These are phyloP conservation scores for Orthosia gothica DNA, from an alignment of 2,888 invertebrate genomes.

Conservation along the genomic window DNA sequence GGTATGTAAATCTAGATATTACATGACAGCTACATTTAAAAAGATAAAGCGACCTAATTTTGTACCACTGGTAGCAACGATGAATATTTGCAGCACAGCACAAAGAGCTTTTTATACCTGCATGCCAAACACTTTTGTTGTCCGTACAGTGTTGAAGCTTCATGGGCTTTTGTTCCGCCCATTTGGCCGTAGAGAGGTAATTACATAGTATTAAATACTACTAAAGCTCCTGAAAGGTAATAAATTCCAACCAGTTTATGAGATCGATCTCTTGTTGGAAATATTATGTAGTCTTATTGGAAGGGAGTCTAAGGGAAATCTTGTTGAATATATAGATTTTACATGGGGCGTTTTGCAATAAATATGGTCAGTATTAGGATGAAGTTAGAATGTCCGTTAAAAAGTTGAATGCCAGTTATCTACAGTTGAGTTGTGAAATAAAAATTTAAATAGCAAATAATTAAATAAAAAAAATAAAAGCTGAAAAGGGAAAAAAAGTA, in stretches of 20 bases:
- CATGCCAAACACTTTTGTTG: constrained; percentile 40
- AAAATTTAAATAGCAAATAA: no score
- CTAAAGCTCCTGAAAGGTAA: constrained; percentile 62
- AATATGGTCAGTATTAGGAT: background rate
- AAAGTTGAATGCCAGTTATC: no score
- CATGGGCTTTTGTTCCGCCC: constrained; percentile 59
- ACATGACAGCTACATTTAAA: background rate
- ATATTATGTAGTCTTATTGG: constrained; percentile 39
- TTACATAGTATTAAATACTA: constrained; percentile 62
- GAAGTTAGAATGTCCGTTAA: background rate
- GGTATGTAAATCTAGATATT: background rate
- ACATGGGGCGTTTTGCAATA: background rate
- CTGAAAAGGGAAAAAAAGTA: no score
- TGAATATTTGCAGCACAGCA: background rate
- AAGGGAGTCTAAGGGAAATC: constrained; percentile 5
- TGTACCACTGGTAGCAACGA: background rate
- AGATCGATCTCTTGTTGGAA: constrained; percentile 61
- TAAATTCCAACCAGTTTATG: constrained; percentile 55
- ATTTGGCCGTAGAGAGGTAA: constrained; percentile 47
- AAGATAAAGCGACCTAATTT: background rate
- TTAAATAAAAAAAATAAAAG: no score
- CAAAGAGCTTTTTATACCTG: background rate
- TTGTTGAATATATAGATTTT: constrained; percentile 12
- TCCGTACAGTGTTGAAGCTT: constrained; percentile 57
- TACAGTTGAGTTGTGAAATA: no score